A percentile compares a stretch with the other conserved stretches of the same genome.
Conservation (phyloP, 64 coral and sea anemone species). For the Platygyra sinensis region DNA sequence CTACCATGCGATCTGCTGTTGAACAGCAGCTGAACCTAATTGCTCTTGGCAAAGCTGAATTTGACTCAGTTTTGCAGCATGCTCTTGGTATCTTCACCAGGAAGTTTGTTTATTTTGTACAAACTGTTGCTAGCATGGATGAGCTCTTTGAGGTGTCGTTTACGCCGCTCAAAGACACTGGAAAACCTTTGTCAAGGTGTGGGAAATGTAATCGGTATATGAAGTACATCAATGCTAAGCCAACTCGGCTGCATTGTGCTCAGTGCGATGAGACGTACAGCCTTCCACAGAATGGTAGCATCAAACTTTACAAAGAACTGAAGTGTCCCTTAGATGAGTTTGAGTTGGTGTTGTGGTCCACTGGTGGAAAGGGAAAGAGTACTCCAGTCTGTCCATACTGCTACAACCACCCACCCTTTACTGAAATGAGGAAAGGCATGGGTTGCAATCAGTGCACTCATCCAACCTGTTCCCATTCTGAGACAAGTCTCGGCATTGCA, state of each 20-base stretch:
- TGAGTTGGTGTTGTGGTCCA: conserved; percentile 97
- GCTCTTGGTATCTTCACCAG: conserved; percentile 85
- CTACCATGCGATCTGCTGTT: conserved; percentile 95
- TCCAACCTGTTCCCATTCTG: conserved; percentile 87
- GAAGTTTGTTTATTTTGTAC: conserved; percentile 92
- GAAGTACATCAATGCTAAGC: conserved; percentile 94
- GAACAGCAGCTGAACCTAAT: conserved; percentile 95
- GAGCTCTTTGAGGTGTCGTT: conserved; percentile 99
- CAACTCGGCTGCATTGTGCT: conserved; percentile 88
- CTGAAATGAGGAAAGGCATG: conserved; percentile 96
- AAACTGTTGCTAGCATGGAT: conserved; percentile 93
- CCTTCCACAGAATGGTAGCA: conserved; percentile 98
- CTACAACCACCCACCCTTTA: conserved; percentile 95
- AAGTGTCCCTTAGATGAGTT: conserved; percentile 98
- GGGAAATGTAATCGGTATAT: conserved; percentile 96
- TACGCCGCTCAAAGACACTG: conserved; percentile 84
- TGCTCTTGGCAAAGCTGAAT: conserved; percentile 89
- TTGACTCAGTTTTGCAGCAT: conserved; percentile 85
- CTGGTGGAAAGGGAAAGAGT: conserved; percentile 89
- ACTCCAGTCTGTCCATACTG: conserved; percentile 96
- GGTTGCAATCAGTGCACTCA: conserved; percentile 94
- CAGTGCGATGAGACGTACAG: conserved; percentile 98
- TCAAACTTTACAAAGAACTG: conserved; percentile 92
- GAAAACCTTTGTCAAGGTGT: conserved; percentile 90
- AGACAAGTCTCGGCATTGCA: conserved; percentile 70